These are phyloP conservation scores for Theristicus caerulescens DNA, from an alignment of 2,113 vertebrate species.

Conservation along the genomic window DNA sequence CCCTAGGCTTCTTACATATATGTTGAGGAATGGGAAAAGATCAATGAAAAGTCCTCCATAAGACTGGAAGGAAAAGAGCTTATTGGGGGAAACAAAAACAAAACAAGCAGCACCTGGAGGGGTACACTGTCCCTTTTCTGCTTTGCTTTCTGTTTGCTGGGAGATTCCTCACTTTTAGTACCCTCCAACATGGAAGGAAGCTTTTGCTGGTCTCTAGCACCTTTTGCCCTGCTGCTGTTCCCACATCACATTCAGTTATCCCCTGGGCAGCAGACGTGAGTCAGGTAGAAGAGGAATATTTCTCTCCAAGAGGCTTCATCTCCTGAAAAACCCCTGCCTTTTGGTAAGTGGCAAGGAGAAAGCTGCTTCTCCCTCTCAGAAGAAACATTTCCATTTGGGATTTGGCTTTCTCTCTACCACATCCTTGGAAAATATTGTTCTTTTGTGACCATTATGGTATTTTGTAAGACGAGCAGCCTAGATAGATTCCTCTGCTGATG, in stretches of 20 bases:
- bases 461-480: not conserved
- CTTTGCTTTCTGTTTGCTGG: not conserved
- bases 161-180: not conserved
- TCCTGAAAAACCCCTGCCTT: not conserved
- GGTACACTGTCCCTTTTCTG: not conserved
- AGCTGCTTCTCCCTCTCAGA: not conserved
- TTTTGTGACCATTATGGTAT: not conserved
- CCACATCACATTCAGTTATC: not conserved
- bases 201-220: not conserved
- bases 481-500: not conserved
- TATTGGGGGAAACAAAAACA: not conserved
- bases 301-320: not conserved
- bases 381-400: not conserved
- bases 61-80: fast-evolving
- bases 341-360: not conserved
- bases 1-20: not conserved
- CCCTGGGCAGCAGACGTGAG: not conserved
- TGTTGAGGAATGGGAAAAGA: not conserved
- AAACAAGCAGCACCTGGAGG: not conserved
- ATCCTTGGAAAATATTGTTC: not conserved
- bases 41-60: not conserved
- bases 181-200: not conserved
- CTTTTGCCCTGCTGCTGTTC: not conserved
- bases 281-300: not conserved
- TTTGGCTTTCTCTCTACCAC: not conserved